Conservation (phyloP, 2,888 invertebrate genomes). For the Dolichomitus sp. region DNA sequence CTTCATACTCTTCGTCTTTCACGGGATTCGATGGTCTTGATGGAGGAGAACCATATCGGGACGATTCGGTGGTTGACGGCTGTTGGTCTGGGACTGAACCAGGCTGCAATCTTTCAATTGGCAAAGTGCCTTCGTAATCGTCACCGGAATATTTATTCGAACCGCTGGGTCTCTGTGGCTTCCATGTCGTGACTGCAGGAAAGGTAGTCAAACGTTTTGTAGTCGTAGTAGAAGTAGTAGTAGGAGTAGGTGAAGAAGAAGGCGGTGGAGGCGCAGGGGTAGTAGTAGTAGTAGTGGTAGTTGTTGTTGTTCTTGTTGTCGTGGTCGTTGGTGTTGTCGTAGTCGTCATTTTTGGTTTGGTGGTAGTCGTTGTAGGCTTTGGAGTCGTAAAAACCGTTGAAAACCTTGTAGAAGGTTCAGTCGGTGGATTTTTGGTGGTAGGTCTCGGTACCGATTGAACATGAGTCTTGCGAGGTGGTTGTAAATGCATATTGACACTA, state of each 20-base stretch:
- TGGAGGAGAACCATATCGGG: slow-evolving; percentile 58
- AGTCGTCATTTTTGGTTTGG: slow-evolving; percentile 68
- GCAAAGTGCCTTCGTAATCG: slow-evolving; percentile 72
- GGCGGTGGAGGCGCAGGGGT: too few species aligned
- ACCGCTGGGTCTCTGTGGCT: slow-evolving; percentile 73
- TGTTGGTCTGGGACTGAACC: slow-evolving; percentile 48
- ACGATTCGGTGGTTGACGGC: slow-evolving; percentile 64
- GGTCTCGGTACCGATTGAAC: slow-evolving; percentile 59
- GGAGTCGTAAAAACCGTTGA: slow-evolving; percentile 71
- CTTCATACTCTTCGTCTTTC: slow-evolving; percentile 81
- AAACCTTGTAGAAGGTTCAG: slow-evolving; percentile 51
- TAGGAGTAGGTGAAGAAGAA: slow-evolving; percentile 54
- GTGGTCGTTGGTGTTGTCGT: slow-evolving; percentile 55
- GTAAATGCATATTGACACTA: slow-evolving; percentile 59
- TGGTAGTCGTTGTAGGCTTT: slow-evolving; percentile 60
- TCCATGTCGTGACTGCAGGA: slow-evolving; percentile 85
- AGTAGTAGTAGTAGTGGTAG: slow-evolving; percentile 66
- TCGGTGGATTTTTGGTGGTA: slow-evolving; percentile 65
- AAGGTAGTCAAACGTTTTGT: slow-evolving; percentile 76
- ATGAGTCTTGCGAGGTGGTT: slow-evolving; percentile 63
- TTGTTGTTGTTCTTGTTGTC: slow-evolving; percentile 61
- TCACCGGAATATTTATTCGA: slow-evolving; percentile 59
- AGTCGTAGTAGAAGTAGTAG: slow-evolving; percentile 62
- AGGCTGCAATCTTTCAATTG: slow-evolving; percentile 78
- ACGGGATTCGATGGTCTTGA: slow-evolving; percentile 61